Percentiles rank a stretch among this genome's conserved stretches.
phyloP scores from a whole-genome alignment of 1,140 invertebrate species.

The Drosophila repleta region DNA sequence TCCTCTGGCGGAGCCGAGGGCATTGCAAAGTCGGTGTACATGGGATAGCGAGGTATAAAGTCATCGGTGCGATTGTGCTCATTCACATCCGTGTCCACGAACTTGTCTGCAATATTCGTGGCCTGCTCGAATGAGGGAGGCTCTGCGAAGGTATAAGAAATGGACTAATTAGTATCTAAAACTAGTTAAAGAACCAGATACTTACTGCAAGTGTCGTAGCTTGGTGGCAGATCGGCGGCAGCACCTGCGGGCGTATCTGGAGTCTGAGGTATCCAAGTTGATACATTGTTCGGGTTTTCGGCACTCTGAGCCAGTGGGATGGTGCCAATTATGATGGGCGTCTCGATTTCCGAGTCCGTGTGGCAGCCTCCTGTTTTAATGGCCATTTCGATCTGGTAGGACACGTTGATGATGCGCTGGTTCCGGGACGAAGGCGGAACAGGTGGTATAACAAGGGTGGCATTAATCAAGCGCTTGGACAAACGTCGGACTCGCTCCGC shows the following conservation, averaged over 20 bases:
- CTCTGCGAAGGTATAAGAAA: conserved; percentile 32
- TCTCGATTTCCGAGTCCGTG: conserved; percentile 43
- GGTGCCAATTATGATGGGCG: conserved; percentile 71
- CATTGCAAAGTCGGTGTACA: conserved; percentile 70
- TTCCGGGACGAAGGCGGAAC: conserved; percentile 83
- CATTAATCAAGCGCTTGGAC: conserved; percentile 60
- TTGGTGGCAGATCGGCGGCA: conserved; percentile 59
- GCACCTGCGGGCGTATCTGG: conserved; percentile 68
- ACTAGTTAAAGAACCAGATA: neutral
- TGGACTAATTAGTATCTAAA: neutral
- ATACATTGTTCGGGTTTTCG: conserved; percentile 41
- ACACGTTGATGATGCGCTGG: conserved; percentile 51
- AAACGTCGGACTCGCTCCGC: conserved; percentile 54
- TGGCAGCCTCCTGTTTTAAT: conserved; percentile 61
- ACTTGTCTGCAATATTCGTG: conserved; percentile 54
- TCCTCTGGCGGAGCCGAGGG: conserved; percentile 55
- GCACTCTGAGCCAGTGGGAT: conserved; percentile 67
- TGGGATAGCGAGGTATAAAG: conserved; percentile 74
- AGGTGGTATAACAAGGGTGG: conserved; percentile 56
- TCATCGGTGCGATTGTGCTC: conserved; percentile 68
- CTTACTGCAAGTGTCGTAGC: conserved; percentile 69
- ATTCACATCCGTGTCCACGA: conserved; percentile 68
- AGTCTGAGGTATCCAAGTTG: conserved; percentile 64
- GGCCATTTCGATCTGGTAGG: conserved; percentile 51
- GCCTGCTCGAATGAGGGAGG: conserved; percentile 76